These are phyloP conservation scores for Crenichthys baileyi DNA, from an alignment of 2,797 vertebrate species.

Conservation along the genomic window DNA sequence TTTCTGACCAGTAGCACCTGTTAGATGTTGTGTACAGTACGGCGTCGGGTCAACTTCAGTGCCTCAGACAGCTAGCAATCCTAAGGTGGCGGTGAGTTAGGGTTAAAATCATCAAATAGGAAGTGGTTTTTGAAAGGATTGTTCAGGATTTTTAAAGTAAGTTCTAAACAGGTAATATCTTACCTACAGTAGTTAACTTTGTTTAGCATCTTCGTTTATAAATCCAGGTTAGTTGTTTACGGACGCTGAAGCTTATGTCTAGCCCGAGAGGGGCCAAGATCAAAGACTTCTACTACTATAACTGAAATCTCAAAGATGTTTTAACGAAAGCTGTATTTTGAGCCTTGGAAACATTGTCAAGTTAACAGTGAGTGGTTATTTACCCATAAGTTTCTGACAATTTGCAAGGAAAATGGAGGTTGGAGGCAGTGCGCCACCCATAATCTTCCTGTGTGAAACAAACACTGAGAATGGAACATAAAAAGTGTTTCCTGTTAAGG, in stretches of 20 bases:
- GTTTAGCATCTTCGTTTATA: not conserved
- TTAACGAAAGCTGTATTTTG: not conserved
- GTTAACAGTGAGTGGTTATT: not conserved
- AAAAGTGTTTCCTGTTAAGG: not conserved
- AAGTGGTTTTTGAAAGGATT: slow-evolving; percentile 36
- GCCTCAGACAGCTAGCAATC: slow-evolving; percentile 52
- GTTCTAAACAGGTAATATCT: not conserved
- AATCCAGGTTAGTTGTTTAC: not conserved
- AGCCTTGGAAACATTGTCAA: not conserved
- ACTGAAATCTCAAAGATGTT: not conserved
- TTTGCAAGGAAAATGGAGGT: not conserved
- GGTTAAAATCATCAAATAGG: slow-evolving; percentile 42
- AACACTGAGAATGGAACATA: not conserved
- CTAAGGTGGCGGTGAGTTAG: slow-evolving; percentile 32
- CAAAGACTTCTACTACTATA: not conserved
- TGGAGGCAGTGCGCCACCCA: not conserved
- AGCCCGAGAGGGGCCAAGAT: not conserved
- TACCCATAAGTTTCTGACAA: not conserved
- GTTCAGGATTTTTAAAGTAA: slow-evolving; percentile 2
- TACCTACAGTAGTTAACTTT: not conserved
- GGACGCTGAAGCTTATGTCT: not conserved
- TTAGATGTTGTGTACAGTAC: slow-evolving; percentile 72
- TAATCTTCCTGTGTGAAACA: slow-evolving; percentile 1
- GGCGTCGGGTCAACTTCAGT: slow-evolving; percentile 62
- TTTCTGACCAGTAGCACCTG: slow-evolving; percentile 80